Evolutionary conservation across 1,140 invertebrate genomes (phyloP), one percentile per base, ranked within the genome.

Genomic region (Aphaenogaster ashmeadi): DNA sequence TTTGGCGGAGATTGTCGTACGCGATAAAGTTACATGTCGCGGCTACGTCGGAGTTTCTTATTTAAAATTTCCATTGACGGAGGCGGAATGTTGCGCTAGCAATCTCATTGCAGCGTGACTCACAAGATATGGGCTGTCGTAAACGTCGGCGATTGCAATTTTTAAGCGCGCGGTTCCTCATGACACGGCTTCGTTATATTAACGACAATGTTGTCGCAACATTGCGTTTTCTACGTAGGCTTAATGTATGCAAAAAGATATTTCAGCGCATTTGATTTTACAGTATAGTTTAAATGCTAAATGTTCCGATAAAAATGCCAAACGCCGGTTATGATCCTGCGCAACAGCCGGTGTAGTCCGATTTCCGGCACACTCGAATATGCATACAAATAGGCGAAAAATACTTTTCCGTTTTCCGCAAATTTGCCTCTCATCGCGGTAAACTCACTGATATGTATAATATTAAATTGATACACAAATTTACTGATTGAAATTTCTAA

Each of bases 141-240:
- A 88, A 87, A 89, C 33, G 52, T 54, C 44, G 9, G 62, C 18
- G 64, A 44, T 36, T 3, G 38, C 62, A 69, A 87, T 89, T 84
- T 87, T 83, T 89, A 62, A 79, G 54, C 54, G 27, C 8, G 56
- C 47, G 56, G 50, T 89, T 78, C 21, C 56, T 52, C 41, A 18
- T 38, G 21, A 27, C 8, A 81, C 27, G 18, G 52, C 54, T 89
- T 75, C 38, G 81, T 80, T 89, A 62, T 69, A 74, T 67, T 86
- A 88, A 88, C 9, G 72, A 88, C 58, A 58, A 67, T 58, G 13
- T 50, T 47, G 67, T 67, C 50, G 52, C 38, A 67, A 38, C 21
- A 71, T 60, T 89, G 74, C 54, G 50, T 78, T 85, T 54, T 44
- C 18, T 44, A 67, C 38, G 9, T 67, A 67, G n/a, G 50, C 13